Evolutionary conservation across 2,888 invertebrate species (phyloP), one percentile per base, ranked within the genome.

Genomic region (Tinea pellionella): DNA sequence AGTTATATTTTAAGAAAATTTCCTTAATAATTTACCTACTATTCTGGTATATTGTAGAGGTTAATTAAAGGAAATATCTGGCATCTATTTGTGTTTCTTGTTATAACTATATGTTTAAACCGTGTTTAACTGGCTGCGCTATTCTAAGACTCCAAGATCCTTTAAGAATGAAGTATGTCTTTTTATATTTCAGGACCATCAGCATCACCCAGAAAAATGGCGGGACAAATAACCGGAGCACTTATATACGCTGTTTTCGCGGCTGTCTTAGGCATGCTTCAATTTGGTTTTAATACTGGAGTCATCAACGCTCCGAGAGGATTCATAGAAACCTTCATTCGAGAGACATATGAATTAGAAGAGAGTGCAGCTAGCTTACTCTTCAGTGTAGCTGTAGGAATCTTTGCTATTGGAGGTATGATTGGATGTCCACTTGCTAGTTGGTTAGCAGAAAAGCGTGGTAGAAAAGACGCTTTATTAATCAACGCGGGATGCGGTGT

Each of bases 361-460:
- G 76, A 87, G 19, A 82, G 88, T 62, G 72, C 76, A 56, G 79
- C 89, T 30, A 80, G 85, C 62, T 72, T 89, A 42, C 72, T 92
- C 62, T 92, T 90, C 76, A 88, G 91, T 60, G 75, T 93, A 62
- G 91, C 92, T 29, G 94, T 94, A 60, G 90, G 93, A 65, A 91
- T 94, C 65, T 94, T 93, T 73, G 92, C 93, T 58, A 89, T 94
- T 55, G 94, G 94, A 16, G 94, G 94, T 30, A 93, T 94, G 92
- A 80, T 93, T 43, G 94, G 94, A 19, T 94, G 94, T 60, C 90
- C 94, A 43, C 79, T 91, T 57, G 93, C 92, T n/a, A 94, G 93
- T 58, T 90, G 90, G 85, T 87, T 93, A 64, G 90, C 92, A 29
- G 92, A 94, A 68, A 89, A 86, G 66, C 90, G 90, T 65, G 94